phyloP scores from a whole-genome alignment of 1,140 invertebrate genomes.

The Tetraneura akinire region DNA sequence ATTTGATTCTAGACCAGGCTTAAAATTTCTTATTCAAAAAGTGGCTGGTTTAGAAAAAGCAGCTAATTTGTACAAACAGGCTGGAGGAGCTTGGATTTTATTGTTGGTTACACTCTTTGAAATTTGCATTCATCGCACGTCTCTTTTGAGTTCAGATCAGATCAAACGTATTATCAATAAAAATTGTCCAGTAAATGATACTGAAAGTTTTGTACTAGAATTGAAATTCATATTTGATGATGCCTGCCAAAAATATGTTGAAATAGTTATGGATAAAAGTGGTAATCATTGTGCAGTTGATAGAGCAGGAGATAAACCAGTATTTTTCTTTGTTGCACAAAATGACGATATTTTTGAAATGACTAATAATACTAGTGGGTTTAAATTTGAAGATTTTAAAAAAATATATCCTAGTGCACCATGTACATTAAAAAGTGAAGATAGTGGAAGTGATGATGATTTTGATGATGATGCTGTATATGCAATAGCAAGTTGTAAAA shows the following conservation, averaged over 20 bases:
- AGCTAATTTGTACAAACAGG: slow-evolving; percentile 89
- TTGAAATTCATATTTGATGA: slow-evolving; percentile 63
- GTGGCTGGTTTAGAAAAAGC: slow-evolving; percentile 83
- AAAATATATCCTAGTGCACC: slow-evolving; percentile 42
- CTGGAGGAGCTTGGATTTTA: slow-evolving; percentile 87
- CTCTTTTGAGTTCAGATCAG: slow-evolving; percentile 12
- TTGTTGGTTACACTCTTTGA: slow-evolving; percentile 86
- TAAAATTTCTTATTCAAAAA: slow-evolving; percentile 92
- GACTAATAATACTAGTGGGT: slow-evolving; percentile 14
- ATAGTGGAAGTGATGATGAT: slow-evolving; percentile 32
- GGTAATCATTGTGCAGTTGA: slow-evolving; percentile 64
- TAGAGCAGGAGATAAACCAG: slow-evolving; percentile 64
- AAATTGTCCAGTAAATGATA: slow-evolving; percentile 54
- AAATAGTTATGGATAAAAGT: slow-evolving; percentile 65
- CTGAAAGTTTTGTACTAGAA: slow-evolving; percentile 57
- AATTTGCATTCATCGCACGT: slow-evolving; percentile 62
- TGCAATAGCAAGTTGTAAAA: slow-evolving; percentile 60
- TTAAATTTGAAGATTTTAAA: slow-evolving; percentile 44
- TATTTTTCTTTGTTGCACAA: slow-evolving; percentile 68
- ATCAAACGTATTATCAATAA: slow-evolving; percentile 21
- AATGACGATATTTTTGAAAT: slow-evolving; percentile 66
- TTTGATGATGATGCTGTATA: slow-evolving; percentile 58
- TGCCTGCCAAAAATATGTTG: slow-evolving; percentile 67
- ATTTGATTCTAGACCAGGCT: slow-evolving; percentile 84
- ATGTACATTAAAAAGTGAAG: slow-evolving; percentile 42